Evolutionary conservation across 2,113 vertebrate genomes (phyloP).

Genomic region (Equus przewalskii): DNA sequence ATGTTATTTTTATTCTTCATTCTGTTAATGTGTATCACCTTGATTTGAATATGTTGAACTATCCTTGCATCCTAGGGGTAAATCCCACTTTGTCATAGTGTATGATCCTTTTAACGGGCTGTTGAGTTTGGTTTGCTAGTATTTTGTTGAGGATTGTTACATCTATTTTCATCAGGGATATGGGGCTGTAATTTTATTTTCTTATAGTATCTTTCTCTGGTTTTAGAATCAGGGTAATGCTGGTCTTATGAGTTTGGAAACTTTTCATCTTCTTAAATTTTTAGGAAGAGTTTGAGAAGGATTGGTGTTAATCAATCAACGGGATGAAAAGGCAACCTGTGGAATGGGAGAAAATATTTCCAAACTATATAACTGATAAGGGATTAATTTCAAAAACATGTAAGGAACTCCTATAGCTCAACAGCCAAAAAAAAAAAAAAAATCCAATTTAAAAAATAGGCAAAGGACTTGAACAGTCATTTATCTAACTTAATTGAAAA

Average conservation of each 20-base stretch:
- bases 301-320: neutral
- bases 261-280: neutral
- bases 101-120: neutral
- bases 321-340: neutral
- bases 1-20: neutral
- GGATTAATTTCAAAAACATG: neutral
- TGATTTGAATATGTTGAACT: neutral
- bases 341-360: neutral
- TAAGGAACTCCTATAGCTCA: neutral
- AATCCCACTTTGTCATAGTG: neutral
- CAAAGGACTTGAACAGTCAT: neutral
- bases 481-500: neutral
- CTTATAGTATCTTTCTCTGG: neutral
- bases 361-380: neutral
- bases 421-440: neutral
- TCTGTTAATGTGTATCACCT: neutral
- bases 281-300: neutral
- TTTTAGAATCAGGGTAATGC: neutral
- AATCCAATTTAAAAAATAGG: neutral
- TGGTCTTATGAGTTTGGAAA: neutral
- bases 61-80: neutral
- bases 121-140: neutral
- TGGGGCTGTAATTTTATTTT: neutral
- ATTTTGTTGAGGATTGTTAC: neutral
- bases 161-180: neutral